A percentile compares a stretch with the other conserved stretches of the same genome.
Conservation (phyloP, 1,140 invertebrate genomes). For the Protaetia brevitarsis region DNA sequence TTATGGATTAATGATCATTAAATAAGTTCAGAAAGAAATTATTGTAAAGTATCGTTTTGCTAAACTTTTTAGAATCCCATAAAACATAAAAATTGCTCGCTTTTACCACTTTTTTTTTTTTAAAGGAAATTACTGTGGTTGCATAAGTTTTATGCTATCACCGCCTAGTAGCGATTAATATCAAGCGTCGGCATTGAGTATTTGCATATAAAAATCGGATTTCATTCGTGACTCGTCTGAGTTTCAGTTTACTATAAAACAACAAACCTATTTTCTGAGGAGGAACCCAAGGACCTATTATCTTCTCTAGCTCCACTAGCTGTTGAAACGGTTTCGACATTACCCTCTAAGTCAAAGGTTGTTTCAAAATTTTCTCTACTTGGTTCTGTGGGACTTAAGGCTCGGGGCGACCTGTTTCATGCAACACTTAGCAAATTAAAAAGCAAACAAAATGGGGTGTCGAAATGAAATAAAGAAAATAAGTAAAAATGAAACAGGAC, state of each 20-base stretch:
- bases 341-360: slow-evolving; percentile 78
- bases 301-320: slow-evolving; percentile 46
- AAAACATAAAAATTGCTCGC: no score
- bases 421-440: slow-evolving; percentile 28
- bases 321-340: slow-evolving; percentile 68
- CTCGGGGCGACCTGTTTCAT: slow-evolving; percentile 41
- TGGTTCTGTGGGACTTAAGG: slow-evolving; percentile 44
- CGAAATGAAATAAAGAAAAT: slow-evolving; percentile 18
- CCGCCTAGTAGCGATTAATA: no score
- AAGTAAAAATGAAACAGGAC: not conserved
- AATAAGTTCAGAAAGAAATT: no score
- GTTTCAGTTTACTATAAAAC: not conserved
- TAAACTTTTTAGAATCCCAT: no score
- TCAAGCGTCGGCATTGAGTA: no score
- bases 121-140: no score
- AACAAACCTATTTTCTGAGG: slow-evolving; percentile 46
- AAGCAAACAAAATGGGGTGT: slow-evolving; percentile 20
- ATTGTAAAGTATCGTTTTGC: no score
- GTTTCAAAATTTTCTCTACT: slow-evolving; percentile 72
- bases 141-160: no score
- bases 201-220: no score
- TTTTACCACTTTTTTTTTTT: no score
- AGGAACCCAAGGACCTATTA: slow-evolving; percentile 44
- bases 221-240: no score
- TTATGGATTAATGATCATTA: no score